These are phyloP conservation scores for Oenanthe oenanthe DNA, from an alignment of 2,113 vertebrate genomes.

Conservation along the genomic window DNA sequence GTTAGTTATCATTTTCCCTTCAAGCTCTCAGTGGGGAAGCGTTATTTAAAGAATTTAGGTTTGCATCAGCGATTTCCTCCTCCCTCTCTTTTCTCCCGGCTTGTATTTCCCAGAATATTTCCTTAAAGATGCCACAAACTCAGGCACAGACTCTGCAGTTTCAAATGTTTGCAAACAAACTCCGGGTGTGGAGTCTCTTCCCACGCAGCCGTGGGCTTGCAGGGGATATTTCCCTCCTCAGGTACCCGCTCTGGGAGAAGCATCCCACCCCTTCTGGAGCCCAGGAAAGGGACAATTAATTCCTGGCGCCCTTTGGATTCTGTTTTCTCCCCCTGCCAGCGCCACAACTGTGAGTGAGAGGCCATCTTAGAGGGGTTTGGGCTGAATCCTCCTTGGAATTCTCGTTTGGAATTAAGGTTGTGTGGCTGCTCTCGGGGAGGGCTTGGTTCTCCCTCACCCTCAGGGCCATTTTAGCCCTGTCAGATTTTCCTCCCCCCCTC, in stretches of 20 bases:
- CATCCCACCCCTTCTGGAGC: fast-evolving
- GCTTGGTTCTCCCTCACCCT: not conserved
- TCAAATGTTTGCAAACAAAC: constrained; percentile 40
- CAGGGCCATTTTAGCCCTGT: not conserved
- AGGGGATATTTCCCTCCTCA: not conserved
- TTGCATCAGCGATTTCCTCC: not conserved
- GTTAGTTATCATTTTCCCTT: not conserved
- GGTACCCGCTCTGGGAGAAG: not conserved
- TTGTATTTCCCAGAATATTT: not conserved
- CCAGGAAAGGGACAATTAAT: not conserved
- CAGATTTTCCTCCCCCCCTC: fast-evolving
- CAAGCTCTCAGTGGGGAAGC: not conserved
- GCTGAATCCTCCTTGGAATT: constrained; percentile 2
- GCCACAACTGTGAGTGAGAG: fast-evolving
- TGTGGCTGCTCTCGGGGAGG: not conserved
- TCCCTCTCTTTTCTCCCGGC: not conserved
- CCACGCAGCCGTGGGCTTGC: not conserved
- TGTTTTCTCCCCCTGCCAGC: not conserved
- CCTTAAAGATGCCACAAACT: not conserved
- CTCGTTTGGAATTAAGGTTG: not conserved
- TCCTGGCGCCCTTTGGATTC: not conserved
- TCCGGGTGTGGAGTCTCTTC: not conserved
- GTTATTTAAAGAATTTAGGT: not conserved
- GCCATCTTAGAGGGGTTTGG: constrained; percentile 50
- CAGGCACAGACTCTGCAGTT: not conserved